Evolutionary conservation across 2,113 vertebrate genomes (phyloP).

Genomic region (Morone chrysops): DNA sequence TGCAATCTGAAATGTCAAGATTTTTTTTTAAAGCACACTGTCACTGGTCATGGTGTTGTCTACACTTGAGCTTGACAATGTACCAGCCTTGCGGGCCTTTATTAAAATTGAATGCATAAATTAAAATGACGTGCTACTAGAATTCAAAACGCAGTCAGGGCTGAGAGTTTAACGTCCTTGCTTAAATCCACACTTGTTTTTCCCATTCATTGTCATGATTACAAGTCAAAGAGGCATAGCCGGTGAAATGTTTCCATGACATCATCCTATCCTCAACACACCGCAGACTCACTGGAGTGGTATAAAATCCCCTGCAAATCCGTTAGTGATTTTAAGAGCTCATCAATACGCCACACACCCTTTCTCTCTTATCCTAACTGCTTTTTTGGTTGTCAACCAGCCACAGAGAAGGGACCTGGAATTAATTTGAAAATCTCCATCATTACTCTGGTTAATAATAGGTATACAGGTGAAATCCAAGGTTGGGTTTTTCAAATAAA

Average conservation of each 20-base stretch:
- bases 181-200: background rate
- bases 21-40: conserved; percentile 10
- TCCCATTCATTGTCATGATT: conserved; percentile 3
- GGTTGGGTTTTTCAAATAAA: conserved; percentile 36
- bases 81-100: conserved; percentile 60
- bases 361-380: conserved; percentile 11
- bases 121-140: conserved; percentile 49
- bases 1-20: conserved; percentile 32
- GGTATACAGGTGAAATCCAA: conserved; percentile 48
- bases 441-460: conserved; percentile 51
- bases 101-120: conserved; percentile 79
- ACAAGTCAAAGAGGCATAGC: background rate
- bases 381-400: conserved; percentile 50
- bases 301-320: conserved; percentile 56
- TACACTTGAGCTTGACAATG: conserved; percentile 28
- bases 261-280: conserved; percentile 34
- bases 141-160: conserved; percentile 51
- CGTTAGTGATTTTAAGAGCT: conserved; percentile 29
- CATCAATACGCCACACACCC: conserved; percentile 25
- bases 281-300: conserved; percentile 25
- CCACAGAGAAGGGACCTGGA: conserved; percentile 43
- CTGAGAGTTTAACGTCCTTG: background rate
- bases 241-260: conserved; percentile 39
- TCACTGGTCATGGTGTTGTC: conserved; percentile 28
- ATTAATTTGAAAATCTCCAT: conserved; percentile 70